Evolutionary conservation across 1,140 invertebrate species (phyloP).

Genomic region (Helicoverpa zea): DNA sequence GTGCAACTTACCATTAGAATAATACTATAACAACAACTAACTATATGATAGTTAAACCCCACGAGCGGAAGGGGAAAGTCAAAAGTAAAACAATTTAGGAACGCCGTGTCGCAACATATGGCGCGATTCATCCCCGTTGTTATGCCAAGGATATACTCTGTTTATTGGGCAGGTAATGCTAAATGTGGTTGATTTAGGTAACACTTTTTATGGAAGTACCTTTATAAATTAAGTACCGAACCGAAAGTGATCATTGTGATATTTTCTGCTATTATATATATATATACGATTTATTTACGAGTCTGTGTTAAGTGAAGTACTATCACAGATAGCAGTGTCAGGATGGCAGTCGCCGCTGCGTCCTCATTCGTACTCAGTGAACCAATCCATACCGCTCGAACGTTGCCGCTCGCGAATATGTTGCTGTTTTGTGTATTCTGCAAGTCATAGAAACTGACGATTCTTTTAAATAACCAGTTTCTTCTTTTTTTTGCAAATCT

Average conservation of each 20-base stretch:
- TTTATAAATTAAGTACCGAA: no score
- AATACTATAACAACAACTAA: no score
- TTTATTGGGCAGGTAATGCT: background rate
- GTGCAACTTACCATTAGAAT: no score
- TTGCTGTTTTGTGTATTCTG: slow-evolving; percentile 25
- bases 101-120: slow-evolving; percentile 12
- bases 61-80: slow-evolving; percentile 1
- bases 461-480: no score
- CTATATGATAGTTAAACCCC: background rate
- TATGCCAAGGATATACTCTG: background rate
- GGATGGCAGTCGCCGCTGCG: slow-evolving; percentile 16
- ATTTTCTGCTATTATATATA: no score
- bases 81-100: slow-evolving; percentile 14
- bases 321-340: slow-evolving; percentile 25
- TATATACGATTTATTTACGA: no score
- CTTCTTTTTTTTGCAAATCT: no score
- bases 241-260: no score
- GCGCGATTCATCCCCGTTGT: slow-evolving; percentile 6
- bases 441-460: slow-evolving; percentile 30
- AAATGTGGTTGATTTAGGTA: no score
- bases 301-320: background rate
- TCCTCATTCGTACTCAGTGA: slow-evolving; percentile 55
- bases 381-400: slow-evolving; percentile 64
- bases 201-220: no score
- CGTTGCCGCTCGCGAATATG: slow-evolving; percentile 55